Evolutionary conservation across 1,140 invertebrate genomes (phyloP).

Genomic region (Aricia agestis): DNA sequence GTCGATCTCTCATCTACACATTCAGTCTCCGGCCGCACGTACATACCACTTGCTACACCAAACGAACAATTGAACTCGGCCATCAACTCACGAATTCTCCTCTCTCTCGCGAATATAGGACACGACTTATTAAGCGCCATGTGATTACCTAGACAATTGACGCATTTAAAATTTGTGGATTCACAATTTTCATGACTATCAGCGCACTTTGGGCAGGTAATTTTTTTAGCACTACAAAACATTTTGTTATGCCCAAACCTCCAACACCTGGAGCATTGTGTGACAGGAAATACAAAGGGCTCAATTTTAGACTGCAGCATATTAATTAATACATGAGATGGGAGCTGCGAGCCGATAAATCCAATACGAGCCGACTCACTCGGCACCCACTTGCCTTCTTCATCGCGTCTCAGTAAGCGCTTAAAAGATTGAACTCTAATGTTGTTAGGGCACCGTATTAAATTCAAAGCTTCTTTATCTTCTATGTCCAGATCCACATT

Average conservation of each 20-base stretch:
- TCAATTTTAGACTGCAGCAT: conserved; percentile 11
- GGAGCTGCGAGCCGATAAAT: not conserved
- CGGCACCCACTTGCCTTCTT: not conserved
- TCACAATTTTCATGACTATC: conserved; percentile 34
- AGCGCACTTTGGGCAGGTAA: conserved; percentile 36
- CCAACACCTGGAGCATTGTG: conserved; percentile 31
- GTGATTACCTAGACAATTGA: conserved; percentile 32
- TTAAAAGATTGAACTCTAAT: conserved; percentile 15
- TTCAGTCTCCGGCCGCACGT: conserved; percentile 12
- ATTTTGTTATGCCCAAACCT: conserved; percentile 23
- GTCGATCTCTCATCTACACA: not conserved
- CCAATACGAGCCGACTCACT: conserved; percentile 18
- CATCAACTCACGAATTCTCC: conserved; percentile 29
- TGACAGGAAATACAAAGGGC: conserved; percentile 14
- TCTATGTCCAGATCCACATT: conserved; percentile 18
- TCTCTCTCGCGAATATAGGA: conserved; percentile 33
- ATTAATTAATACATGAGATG: conserved; percentile 11
- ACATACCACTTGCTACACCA: conserved; percentile 22
- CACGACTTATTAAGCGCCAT: conserved; percentile 30
- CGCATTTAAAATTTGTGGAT: conserved; percentile 27
- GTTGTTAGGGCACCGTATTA: not conserved
- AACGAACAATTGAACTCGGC: conserved; percentile 29
- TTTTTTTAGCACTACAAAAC: conserved; percentile 28
- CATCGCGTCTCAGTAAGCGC: not conserved
- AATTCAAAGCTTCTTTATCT: conserved; percentile 14